phyloP scores from a whole-genome alignment of 1,140 invertebrate species.

The Chrysomallon squamiferum region DNA sequence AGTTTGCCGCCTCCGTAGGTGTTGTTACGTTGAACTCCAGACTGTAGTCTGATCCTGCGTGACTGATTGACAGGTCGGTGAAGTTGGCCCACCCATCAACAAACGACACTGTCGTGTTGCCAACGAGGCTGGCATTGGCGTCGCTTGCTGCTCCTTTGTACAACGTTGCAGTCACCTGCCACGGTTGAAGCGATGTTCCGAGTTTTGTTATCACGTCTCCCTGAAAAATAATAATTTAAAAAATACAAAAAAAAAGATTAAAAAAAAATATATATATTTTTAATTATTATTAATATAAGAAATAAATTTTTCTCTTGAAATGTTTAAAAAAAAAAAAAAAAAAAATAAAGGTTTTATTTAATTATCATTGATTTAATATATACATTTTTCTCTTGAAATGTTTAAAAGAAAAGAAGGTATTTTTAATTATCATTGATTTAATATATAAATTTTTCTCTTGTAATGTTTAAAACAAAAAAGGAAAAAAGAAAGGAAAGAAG shows the following conservation, averaged over 20 bases:
- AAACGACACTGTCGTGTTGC: conserved; percentile 27
- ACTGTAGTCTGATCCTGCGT: conserved; percentile 34
- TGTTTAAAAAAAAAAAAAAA: too few species aligned
- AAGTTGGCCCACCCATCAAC: conserved; percentile 45
- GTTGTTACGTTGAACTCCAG: conserved; percentile 39
- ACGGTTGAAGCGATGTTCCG: conserved; percentile 25
- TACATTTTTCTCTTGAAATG: too few species aligned
- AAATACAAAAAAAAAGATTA: conserved; percentile 3
- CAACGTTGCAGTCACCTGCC: conserved; percentile 32
- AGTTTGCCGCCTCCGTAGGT: conserved; percentile 37
- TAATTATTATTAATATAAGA: neutral
- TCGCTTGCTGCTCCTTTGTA: conserved; percentile 20
- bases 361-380: too few species aligned
- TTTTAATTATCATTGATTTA: too few species aligned
- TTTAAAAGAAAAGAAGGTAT: too few species aligned
- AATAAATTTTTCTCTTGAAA: too few species aligned
- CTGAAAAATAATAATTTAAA: conserved; percentile 20
- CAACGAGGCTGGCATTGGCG: conserved; percentile 16
- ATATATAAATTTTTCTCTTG: too few species aligned
- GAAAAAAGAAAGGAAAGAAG: too few species aligned
- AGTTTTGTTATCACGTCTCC: conserved; percentile 26
- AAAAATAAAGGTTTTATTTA: too few species aligned
- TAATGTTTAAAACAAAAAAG: too few species aligned
- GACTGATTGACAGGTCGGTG: conserved; percentile 29
- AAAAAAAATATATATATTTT: neutral